phyloP scores from a whole-genome alignment of 1,140 invertebrate species.

The Heliconius hewitsoni region DNA sequence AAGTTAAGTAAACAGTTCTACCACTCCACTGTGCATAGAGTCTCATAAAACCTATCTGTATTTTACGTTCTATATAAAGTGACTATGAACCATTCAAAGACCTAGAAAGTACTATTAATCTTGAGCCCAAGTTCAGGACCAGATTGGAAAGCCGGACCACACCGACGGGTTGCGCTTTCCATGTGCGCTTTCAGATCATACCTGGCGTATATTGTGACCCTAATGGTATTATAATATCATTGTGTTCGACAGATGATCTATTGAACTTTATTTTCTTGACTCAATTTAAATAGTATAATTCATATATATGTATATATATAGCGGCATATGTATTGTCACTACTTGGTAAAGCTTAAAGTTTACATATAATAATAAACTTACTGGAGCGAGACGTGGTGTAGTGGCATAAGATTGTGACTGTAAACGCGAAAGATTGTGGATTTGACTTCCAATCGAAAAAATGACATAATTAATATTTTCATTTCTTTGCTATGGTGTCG shows the following conservation, averaged over 20 bases:
- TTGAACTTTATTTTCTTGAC: background rate
- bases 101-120: constrained; percentile 66
- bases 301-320: background rate
- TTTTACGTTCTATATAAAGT: background rate
- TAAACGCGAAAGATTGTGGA: no score
- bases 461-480: no score
- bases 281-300: background rate
- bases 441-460: no score
- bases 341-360: no score
- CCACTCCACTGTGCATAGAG: background rate
- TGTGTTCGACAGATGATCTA: background rate
- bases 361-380: no score
- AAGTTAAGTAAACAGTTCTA: background rate
- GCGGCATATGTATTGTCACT: no score
- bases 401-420: no score
- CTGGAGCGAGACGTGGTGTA: no score
- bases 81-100: constrained; percentile 13
- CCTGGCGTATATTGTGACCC: constrained; percentile 41
- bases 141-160: constrained; percentile 66
- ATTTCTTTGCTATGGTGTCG: no score
- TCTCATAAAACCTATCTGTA: background rate
- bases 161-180: constrained; percentile 61
- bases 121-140: constrained; percentile 47
- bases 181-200: constrained; percentile 68
- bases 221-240: constrained; percentile 31